Percentiles rank a stretch among this genome's conserved stretches.
Conservation (phyloP, 2,797 vertebrate genomes). For the Pseudochaenichthys georgianus region DNA sequence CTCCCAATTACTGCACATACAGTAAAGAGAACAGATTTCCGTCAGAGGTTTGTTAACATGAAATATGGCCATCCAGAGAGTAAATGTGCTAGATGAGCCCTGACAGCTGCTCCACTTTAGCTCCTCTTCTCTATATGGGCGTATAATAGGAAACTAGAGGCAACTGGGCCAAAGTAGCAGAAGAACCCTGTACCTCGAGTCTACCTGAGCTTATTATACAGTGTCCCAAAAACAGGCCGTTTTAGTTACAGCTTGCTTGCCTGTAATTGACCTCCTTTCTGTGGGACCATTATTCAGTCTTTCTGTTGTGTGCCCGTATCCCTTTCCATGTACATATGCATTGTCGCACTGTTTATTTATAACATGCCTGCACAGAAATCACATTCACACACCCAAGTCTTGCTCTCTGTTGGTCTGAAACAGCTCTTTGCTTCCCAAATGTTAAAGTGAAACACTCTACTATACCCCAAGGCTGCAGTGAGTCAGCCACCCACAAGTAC, state of each 20-base stretch:
- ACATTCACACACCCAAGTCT: background rate
- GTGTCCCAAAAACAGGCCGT: background rate
- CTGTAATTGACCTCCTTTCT: slow-evolving; percentile 48
- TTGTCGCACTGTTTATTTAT: too few relatives aligned
- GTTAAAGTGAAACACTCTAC: background rate
- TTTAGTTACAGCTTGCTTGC: slow-evolving; percentile 24
- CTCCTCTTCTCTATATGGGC: background rate
- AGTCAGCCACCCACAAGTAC: slow-evolving; percentile 21
- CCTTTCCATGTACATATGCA: background rate
- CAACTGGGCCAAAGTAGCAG: slow-evolving; percentile 62
- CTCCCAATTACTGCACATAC: slow-evolving; percentile 29
- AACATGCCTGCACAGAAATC: background rate
- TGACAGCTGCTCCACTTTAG: slow-evolving; percentile 68
- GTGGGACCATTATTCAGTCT: slow-evolving; percentile 1
- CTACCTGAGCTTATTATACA: slow-evolving; percentile 12
- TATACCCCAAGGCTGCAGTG: slow-evolving; percentile 5
- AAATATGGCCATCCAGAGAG: slow-evolving; percentile 55
- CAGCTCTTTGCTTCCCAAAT: background rate
- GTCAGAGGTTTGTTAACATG: slow-evolving; percentile 52
- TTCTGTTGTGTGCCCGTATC: slow-evolving; percentile 4
- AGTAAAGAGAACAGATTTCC: slow-evolving; percentile 20
- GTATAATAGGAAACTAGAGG: slow-evolving; percentile 17
- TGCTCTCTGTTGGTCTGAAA: slow-evolving; percentile 6
- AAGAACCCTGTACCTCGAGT: slow-evolving; percentile 28
- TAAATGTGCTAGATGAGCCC: slow-evolving; percentile 22